phyloP scores from a whole-genome alignment of 2,888 invertebrate species.

The Watsonalla cultraria region DNA sequence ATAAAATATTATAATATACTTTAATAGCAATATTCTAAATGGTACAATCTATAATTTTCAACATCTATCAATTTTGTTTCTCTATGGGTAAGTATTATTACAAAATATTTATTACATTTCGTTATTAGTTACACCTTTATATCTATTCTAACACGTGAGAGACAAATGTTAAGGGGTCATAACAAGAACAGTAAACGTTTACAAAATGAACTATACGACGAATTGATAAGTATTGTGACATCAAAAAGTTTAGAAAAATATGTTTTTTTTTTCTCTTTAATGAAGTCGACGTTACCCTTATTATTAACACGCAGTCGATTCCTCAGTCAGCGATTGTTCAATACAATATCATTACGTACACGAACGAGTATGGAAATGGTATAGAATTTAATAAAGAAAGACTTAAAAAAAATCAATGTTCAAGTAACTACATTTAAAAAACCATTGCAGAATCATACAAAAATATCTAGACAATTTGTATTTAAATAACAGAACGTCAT shows the following conservation, averaged over 20 bases:
- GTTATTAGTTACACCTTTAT: constrained; percentile 8
- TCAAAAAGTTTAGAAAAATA: constrained; percentile 78
- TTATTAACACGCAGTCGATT: constrained; percentile 63
- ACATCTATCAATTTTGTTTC: constrained; percentile 55
- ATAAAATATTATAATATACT: constrained; percentile 42
- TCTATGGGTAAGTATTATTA: constrained; percentile 37
- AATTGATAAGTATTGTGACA: constrained; percentile 53
- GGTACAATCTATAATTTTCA: constrained; percentile 51
- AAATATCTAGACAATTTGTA: too few relatives aligned
- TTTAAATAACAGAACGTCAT: not conserved
- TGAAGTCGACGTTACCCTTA: constrained; percentile 67
- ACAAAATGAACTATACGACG: constrained; percentile 57
- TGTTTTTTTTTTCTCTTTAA: constrained; percentile 51
- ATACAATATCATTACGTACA: constrained; percentile 15
- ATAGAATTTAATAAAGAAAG: not conserved
- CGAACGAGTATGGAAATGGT: constrained; percentile 3
- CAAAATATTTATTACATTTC: constrained; percentile 39
- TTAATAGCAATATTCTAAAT: constrained; percentile 33
- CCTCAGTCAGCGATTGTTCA: constrained; percentile 59
- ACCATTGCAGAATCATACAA: too few relatives aligned
- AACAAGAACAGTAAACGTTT: constrained; percentile 62
- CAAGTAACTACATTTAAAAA: too few relatives aligned
- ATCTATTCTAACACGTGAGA: constrained; percentile 12
- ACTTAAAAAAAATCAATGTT: not conserved
- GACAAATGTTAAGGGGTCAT: constrained; percentile 38